Conservation (phyloP, 1,140 invertebrate genomes). For the Dolichoris vasculosae region DNA sequence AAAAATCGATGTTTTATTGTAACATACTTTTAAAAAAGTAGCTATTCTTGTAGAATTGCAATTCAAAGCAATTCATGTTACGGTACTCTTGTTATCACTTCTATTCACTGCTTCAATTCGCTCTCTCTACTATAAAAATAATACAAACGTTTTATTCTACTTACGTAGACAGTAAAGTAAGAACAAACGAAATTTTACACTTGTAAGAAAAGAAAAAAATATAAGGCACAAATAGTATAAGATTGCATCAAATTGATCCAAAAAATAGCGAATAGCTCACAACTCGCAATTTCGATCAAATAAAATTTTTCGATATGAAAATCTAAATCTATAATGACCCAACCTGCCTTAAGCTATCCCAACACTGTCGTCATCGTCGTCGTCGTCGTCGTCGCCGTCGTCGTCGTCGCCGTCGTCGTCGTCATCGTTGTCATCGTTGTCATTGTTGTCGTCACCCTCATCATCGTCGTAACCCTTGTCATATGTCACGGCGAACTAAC, state of each 20-base stretch:
- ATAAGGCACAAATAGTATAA: background rate
- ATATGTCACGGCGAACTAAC: background rate
- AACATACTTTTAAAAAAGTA: background rate
- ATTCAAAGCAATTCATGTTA: background rate
- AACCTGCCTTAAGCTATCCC: background rate
- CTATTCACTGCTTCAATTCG: background rate
- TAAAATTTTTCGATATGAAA: constrained; percentile 1
- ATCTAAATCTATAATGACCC: background rate
- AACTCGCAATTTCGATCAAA: constrained; percentile 1
- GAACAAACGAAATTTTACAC: background rate
- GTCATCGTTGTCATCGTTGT: background rate
- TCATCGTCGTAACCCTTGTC: background rate
- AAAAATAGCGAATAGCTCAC: background rate
- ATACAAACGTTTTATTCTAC: background rate
- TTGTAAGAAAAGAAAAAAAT: background rate
- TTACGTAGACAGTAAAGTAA: background rate
- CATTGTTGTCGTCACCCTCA: too few species aligned
- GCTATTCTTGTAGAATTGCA: background rate
- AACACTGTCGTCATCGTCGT: too few species aligned
- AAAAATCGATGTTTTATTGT: too few species aligned
- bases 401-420: background rate
- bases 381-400: too few species aligned
- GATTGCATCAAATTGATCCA: background rate
- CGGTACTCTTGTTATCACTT: background rate
- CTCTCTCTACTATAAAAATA: background rate